Base-by-base conservation (phyloP, 2,888 invertebrate species). In the Hesperia comma region DNA sequence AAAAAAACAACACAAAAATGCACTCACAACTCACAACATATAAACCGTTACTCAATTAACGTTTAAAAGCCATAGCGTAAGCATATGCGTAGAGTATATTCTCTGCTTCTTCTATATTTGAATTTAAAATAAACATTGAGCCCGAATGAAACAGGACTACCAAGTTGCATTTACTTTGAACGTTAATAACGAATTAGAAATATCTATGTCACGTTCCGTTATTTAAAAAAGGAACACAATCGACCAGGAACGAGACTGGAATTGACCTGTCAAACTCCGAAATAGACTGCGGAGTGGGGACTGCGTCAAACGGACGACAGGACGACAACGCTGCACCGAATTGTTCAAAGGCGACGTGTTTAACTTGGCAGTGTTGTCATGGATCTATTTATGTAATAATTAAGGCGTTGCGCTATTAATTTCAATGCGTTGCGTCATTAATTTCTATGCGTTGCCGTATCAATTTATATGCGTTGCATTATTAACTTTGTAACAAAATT, bases 181-280 rank as follows among this genome's bases (percentile, higher is more conserved):
- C 15, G 37, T 61, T 61, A 41, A 40, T 15, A 51, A 53, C 54
- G 14, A 41, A 61, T 62, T 71, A 69, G 69, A 72, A 69, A 71
- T 67, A 69, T 63, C 60, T 40, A 67, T 64, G 69, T 67, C 69
- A 41, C 37, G 46, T 49, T 46, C 17, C 43, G 67, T 54, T 61
- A 46, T 51, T 68, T 58, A 68, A 69, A 67, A 68, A 68, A 58
- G 68, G 62, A 70, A 43, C 26, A 69, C 46, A 60, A 51, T 61
- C 55, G 51, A 66, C 71, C 58, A 69, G 46, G 71, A 70, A 69
- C 69, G 37, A 70, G 70, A 71, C 70, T 68, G 64, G 70, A 64
- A 72, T 74, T 72, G 71, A 76, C 61, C 71, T 77, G 75, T 78
- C 76, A 77, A 75, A 74, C 75, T 76, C 64, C 71, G 78, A 82